Base-by-base conservation (phyloP, 2,113 vertebrate species). In the Limanda limanda region DNA sequence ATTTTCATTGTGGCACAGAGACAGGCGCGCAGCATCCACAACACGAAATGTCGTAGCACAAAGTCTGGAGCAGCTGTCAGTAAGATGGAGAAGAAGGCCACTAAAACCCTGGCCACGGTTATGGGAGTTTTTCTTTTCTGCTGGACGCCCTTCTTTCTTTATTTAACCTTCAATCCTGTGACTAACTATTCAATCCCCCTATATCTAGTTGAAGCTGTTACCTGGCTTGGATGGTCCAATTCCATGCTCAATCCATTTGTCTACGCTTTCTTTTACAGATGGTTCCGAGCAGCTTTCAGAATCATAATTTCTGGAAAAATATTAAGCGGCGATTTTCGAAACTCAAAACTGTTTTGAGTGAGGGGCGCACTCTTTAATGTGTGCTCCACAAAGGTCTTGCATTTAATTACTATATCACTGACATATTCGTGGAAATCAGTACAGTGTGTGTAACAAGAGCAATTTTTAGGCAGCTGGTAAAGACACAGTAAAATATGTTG, bases 221-320 rank as follows among this genome's bases (percentile, higher is more conserved):
- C 31, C 0, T 84, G 81, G 67, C 47, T 87, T 2, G n/a, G 24
- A 21, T 17, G 31, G 65, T 83, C 71, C 18, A 86, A 86, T 47
- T 82, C 80, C 25, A 63, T 64, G 69, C 61, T 84, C 3, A 87
- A 81, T 61, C 81, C 78, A 0, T 81, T 76, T 8, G 42, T 86
- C 1, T 83, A 86, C 37, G 77, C 69, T 8, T 86, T 86, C 35
- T 86, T 86, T 61, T 86, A 80, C 56, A 69, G 70, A 24, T 81
- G 81, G 85, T 85, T 80, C 24, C 7, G 73, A 52, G 59, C 71
- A 17, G 78, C 81, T 14, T 67, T 87, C 12, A 84, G 31, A 78
- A 54, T 79, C 1, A 79, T 87, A 1, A 21, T 87, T 17, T 78
- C 78, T 11, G 81, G 85, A 2, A 76, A 79, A 55, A 83, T 83